Evolutionary conservation across 2,113 vertebrate species (phyloP).

Genomic region (Ptilonorhynchus violaceus): DNA sequence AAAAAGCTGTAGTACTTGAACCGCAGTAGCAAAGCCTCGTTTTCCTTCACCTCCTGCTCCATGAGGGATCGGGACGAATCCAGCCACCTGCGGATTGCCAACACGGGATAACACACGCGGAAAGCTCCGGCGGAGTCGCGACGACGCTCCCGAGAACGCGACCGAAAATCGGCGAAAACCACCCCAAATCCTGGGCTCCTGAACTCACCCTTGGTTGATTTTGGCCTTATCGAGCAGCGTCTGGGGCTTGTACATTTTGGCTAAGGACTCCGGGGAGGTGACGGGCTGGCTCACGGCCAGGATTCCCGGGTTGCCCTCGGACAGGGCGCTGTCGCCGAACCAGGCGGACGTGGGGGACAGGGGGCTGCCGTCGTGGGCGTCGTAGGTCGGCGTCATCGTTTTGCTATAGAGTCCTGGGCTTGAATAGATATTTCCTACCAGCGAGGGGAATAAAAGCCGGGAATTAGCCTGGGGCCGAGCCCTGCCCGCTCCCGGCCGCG

Average conservation of each 20-base stretch:
- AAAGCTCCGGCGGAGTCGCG: accelerated
- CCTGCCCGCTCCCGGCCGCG: not conserved
- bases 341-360: conserved; percentile 95
- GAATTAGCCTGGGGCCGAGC: not conserved
- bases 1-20: conserved; percentile 99
- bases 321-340: conserved; percentile 97
- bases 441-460: conserved; percentile 19
- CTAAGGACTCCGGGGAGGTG: conserved; percentile 92
- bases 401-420: conserved; percentile 98
- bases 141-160: not conserved
- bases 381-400: conserved; percentile 98
- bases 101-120: not conserved
- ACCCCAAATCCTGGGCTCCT: conserved; percentile 2
- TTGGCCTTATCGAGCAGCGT: conserved; percentile 97
- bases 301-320: conserved; percentile 96
- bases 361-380: conserved; percentile 95
- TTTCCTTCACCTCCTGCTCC: conserved; percentile 99
- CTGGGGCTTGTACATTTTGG: conserved; percentile 97
- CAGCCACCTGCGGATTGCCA: conserved; percentile 83
- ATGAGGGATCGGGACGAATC: conserved; percentile 97
- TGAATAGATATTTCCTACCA: conserved; percentile 94
- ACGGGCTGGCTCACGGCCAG: conserved; percentile 96
- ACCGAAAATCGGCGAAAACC: not conserved
- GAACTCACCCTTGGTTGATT: conserved; percentile 96
- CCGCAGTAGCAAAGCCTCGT: conserved; percentile 93